phyloP scores from a whole-genome alignment of 2,797 vertebrate species.

The Cyclura pinguis region DNA sequence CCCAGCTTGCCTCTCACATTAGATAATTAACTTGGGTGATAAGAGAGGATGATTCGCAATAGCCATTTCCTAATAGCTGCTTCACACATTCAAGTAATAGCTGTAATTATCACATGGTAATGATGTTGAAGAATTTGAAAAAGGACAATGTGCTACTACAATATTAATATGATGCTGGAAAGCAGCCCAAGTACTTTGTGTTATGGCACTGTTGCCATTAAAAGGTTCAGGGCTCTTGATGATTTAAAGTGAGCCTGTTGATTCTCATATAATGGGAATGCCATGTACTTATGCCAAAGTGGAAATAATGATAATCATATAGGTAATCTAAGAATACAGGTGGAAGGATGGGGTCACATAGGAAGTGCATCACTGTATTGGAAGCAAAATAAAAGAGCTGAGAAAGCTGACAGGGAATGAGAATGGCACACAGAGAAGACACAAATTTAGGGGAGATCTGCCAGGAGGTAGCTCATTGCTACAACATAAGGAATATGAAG shows the following conservation, averaged over 20 bases:
- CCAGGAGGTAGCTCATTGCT: not conserved
- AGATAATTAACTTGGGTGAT: conserved; percentile 16
- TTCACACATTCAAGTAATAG: conserved; percentile 25
- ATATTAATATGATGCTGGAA: conserved; percentile 12
- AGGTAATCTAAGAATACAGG: not conserved
- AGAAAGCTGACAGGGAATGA: not conserved
- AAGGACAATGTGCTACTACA: not conserved
- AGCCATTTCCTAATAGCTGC: conserved; percentile 21
- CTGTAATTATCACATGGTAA: conserved; percentile 20
- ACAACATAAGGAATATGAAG: not conserved
- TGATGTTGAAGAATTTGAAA: conserved; percentile 16
- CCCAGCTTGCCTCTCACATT: conserved; percentile 23
- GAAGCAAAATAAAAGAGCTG: not conserved
- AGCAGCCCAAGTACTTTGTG: not conserved
- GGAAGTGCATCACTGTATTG: not conserved
- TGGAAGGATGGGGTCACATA: not conserved
- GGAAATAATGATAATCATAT: not conserved
- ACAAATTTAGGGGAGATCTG: not conserved
- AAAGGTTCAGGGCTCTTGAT: not conserved
- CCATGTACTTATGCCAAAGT: not conserved
- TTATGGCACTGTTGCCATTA: not conserved
- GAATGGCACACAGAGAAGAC: not conserved
- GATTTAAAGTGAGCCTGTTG: not conserved
- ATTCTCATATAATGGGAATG: not conserved
- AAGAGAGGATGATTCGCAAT: conserved; percentile 24